phyloP scores from a whole-genome alignment of 64 coral and sea anemone species.

The Astreopora myriophthalma region DNA sequence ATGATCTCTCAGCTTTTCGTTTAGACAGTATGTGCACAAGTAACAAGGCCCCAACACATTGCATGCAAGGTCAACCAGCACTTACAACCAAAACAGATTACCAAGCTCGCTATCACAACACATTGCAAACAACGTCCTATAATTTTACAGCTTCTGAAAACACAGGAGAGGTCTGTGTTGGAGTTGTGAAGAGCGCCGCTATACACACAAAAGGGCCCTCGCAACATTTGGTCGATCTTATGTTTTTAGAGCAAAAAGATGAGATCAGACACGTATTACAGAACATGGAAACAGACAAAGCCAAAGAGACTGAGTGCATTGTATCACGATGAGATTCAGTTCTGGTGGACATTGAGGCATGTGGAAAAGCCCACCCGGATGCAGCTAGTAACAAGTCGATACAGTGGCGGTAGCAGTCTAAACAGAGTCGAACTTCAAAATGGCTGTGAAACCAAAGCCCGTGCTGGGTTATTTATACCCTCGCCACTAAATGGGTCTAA shows the following conservation, averaged over 20 bases:
- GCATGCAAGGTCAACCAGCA: background rate
- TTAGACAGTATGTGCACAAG: slow-evolving; percentile 47
- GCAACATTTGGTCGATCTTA: slow-evolving; percentile 10
- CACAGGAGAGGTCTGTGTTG: slow-evolving; percentile 18
- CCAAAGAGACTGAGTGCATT: slow-evolving; percentile 28
- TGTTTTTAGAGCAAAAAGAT: background rate
- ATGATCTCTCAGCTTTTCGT: slow-evolving; percentile 28
- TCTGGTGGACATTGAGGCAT: slow-evolving; percentile 58
- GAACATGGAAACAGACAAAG: background rate
- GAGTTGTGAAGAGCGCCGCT: slow-evolving; percentile 3
- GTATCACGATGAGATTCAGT: slow-evolving; percentile 41
- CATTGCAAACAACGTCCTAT: slow-evolving; percentile 20
- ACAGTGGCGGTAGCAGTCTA: slow-evolving; percentile 34
- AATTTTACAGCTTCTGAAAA: slow-evolving; percentile 1
- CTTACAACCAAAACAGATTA: slow-evolving; percentile 24
- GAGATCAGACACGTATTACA: background rate
- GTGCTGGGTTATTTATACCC: slow-evolving; percentile 42
- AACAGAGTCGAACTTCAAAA: slow-evolving; percentile 71
- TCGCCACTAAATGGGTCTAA: slow-evolving; percentile 52
- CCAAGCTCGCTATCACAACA: background rate
- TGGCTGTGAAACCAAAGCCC: slow-evolving; percentile 39
- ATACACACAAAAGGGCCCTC: slow-evolving; percentile 20
- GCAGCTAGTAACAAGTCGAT: slow-evolving; percentile 31
- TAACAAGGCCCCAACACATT: slow-evolving; percentile 41
- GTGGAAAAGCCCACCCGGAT: background rate